These are phyloP conservation scores for Calliphora vomitoria DNA, from an alignment of 2,888 invertebrate genomes.

Conservation along the genomic window DNA sequence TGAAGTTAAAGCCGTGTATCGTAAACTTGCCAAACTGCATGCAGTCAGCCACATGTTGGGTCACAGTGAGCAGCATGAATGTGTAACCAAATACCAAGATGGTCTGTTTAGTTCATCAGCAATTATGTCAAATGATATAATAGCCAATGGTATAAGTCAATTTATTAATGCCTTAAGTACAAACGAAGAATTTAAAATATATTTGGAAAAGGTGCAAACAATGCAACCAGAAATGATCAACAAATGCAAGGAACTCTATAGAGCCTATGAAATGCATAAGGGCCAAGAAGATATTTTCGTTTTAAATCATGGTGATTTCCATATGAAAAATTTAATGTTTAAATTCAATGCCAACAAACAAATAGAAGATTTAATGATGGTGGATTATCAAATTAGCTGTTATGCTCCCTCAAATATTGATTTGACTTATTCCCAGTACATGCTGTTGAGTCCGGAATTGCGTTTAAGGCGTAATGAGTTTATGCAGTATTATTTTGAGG, in stretches of 20 bases:
- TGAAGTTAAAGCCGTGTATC: constrained; percentile 73
- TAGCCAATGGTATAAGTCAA: constrained; percentile 65
- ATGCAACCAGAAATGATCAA: constrained; percentile 65
- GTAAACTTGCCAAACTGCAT: constrained; percentile 78
- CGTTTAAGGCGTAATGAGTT: constrained; percentile 66
- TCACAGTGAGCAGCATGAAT: constrained; percentile 59
- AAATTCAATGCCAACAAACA: constrained; percentile 63
- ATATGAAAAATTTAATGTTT: constrained; percentile 80
- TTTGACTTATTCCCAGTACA: constrained; percentile 66
- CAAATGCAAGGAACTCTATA: constrained; percentile 45
- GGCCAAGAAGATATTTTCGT: constrained; percentile 73
- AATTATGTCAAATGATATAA: constrained; percentile 32
- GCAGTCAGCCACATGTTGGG: constrained; percentile 75
- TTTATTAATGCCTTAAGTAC: constrained; percentile 74
- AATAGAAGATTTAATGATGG: constrained; percentile 59
- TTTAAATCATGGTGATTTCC: constrained; percentile 81
- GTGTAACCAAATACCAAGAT: constrained; percentile 56
- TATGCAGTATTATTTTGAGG: constrained; percentile 70
- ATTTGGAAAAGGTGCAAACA: constrained; percentile 74
- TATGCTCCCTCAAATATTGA: constrained; percentile 72
- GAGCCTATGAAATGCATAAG: constrained; percentile 24
- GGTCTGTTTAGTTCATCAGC: constrained; percentile 45
- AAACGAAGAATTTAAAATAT: constrained; percentile 70
- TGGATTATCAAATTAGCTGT: constrained; percentile 71
- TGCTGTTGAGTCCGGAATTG: constrained; percentile 59